Conservation (phyloP, 2,113 vertebrate species). For the Balaenoptera acutorostrata region DNA sequence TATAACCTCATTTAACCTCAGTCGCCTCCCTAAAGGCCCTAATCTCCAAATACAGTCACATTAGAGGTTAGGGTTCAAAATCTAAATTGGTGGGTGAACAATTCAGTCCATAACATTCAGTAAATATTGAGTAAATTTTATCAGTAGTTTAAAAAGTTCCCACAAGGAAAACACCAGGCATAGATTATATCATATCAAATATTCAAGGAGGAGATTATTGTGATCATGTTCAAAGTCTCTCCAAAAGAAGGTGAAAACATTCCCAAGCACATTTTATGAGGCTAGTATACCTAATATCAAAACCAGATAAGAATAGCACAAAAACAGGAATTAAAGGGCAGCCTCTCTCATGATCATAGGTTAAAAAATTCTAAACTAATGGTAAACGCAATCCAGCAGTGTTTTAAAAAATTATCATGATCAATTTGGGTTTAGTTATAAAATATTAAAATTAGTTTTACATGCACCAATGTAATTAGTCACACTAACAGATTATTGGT, state of each 20-base stretch:
- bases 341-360: neutral
- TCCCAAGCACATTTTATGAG: neutral
- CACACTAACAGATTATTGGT: neutral
- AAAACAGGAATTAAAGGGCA: neutral
- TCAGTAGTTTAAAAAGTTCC: neutral
- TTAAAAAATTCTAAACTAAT: neutral
- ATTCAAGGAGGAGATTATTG: neutral
- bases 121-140: neutral
- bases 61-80: neutral
- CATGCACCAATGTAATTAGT: neutral
- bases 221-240: neutral
- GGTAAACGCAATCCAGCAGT: neutral
- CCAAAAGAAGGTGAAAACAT: neutral
- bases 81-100: neutral
- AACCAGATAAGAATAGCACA: neutral
- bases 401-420: neutral
- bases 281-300: neutral
- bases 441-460: neutral
- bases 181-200: neutral
- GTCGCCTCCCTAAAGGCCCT: neutral
- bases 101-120: neutral
- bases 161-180: neutral
- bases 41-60: neutral
- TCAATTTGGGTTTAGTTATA: neutral
- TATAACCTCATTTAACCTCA: neutral